A percentile compares a stretch with the other conserved stretches of the same genome.
These are phyloP conservation scores for Nasua narica DNA, from an alignment of 2,797 vertebrate genomes.

Conservation along the genomic window DNA sequence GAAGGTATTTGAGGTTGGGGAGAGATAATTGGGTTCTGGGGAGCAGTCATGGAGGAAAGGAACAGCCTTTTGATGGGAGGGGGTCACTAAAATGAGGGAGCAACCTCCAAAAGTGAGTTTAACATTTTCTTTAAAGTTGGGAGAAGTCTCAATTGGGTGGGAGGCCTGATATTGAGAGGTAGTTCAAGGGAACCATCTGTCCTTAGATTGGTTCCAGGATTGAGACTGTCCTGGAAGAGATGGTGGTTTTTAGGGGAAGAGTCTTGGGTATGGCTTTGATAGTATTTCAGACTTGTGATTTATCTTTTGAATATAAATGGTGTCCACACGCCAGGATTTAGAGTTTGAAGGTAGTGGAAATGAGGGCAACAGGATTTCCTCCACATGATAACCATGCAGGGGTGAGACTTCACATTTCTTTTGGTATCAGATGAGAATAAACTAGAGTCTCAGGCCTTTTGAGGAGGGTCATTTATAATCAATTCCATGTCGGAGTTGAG, in stretches of 20 bases:
- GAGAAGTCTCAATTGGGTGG: not conserved
- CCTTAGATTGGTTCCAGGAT: not conserved
- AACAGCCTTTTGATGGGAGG: not conserved
- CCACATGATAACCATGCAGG: not conserved
- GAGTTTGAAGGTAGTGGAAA: not conserved
- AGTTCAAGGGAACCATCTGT: not conserved
- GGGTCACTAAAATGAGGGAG: not conserved
- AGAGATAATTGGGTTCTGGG: not conserved
- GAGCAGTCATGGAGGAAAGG: not conserved
- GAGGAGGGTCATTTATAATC: not conserved
- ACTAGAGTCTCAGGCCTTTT: not conserved
- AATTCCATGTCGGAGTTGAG: not conserved
- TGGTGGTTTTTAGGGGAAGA: not conserved
- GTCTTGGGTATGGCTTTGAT: not conserved
- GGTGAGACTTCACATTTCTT: not conserved
- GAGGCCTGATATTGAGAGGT: not conserved
- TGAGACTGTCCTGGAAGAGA: not conserved
- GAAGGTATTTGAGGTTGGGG: not conserved
- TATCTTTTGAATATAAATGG: conserved; percentile 11
- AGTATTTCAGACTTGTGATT: not conserved
- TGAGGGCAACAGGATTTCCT: not conserved
- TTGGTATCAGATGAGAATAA: not conserved
- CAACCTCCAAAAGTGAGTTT: not conserved
- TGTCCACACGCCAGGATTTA: not conserved
- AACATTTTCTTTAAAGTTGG: conserved; percentile 19